Percentiles rank a stretch among this genome's conserved stretches.
Conservation (phyloP, 1,140 invertebrate genomes). For the Danaus plexippus region DNA sequence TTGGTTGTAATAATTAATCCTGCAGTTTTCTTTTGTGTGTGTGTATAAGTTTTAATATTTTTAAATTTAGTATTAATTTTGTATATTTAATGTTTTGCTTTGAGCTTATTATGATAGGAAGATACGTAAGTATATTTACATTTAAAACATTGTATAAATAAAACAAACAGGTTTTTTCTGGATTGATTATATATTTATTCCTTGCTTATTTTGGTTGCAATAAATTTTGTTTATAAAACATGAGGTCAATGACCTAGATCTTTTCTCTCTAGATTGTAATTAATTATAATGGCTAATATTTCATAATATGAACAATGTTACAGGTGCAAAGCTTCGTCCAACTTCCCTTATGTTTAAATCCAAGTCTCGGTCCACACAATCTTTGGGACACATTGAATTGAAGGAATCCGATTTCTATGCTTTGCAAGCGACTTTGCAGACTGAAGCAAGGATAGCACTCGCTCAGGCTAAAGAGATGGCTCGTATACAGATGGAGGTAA, state of each 20-base stretch:
- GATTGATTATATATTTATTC: no score
- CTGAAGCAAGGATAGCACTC: slow-evolving; percentile 90
- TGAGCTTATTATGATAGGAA: no score
- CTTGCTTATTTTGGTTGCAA: no score
- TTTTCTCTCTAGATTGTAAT: not conserved
- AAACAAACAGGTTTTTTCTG: no score
- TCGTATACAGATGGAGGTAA: slow-evolving; percentile 92
- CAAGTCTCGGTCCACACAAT: slow-evolving; percentile 57
- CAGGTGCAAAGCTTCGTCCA: slow-evolving; percentile 58
- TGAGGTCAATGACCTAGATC: not conserved
- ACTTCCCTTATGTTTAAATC: slow-evolving; percentile 50
- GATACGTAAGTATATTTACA: no score
- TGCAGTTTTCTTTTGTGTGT: no score
- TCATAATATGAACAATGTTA: slow-evolving; percentile 15
- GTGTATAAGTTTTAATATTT: no score
- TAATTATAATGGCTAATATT: not conserved
- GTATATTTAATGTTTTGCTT: no score
- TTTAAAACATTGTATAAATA: no score
- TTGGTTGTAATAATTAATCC: no score
- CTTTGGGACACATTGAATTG: slow-evolving; percentile 52
- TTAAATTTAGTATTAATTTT: no score
- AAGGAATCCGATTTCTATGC: slow-evolving; percentile 83
- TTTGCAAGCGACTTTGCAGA: slow-evolving; percentile 87
- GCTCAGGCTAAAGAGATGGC: slow-evolving; percentile 94
- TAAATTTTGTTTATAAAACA: no score